Evolutionary conservation across 1,140 invertebrate species (phyloP).

Genomic region (Thalassaphorura encarpata): DNA sequence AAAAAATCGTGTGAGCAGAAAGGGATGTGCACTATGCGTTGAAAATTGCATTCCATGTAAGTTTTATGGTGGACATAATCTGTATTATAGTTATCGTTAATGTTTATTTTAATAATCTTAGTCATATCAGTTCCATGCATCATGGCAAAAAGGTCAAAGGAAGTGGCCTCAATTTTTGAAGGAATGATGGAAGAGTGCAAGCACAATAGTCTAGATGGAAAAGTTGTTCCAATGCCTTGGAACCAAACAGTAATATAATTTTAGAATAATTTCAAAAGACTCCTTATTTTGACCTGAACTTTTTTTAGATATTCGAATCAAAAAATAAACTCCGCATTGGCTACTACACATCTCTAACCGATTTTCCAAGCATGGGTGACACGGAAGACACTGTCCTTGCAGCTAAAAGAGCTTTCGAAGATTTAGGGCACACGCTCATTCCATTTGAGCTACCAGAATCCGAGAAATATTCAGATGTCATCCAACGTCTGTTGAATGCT

Average conservation of each 20-base stretch:
- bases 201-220: conserved; percentile 16
- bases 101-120: no score
- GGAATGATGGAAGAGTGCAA: not conserved
- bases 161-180: conserved; percentile 11
- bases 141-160: conserved; percentile 1
- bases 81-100: no score
- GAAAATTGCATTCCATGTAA: not conserved
- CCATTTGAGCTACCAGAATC: conserved; percentile 13
- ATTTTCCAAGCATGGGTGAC: conserved; percentile 7
- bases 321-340: conserved; percentile 13
- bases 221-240: conserved; percentile 25
- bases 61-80: no score
- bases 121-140: conserved; percentile 8
- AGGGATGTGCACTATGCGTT: not conserved
- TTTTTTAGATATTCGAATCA: not conserved
- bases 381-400: conserved; percentile 3
- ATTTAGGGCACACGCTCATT: conserved; percentile 7
- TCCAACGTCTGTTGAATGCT: not conserved
- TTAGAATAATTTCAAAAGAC: not conserved
- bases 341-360: conserved; percentile 4
- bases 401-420: conserved; percentile 11
- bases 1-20: conserved; percentile 22
- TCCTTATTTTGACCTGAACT: not conserved
- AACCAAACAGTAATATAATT: conserved; percentile 17
- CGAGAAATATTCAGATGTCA: no score